Evolutionary conservation across 2,113 vertebrate species (phyloP), one percentile per base, ranked within the genome.

Genomic region (Paradoxurus hermaphroditus): DNA sequence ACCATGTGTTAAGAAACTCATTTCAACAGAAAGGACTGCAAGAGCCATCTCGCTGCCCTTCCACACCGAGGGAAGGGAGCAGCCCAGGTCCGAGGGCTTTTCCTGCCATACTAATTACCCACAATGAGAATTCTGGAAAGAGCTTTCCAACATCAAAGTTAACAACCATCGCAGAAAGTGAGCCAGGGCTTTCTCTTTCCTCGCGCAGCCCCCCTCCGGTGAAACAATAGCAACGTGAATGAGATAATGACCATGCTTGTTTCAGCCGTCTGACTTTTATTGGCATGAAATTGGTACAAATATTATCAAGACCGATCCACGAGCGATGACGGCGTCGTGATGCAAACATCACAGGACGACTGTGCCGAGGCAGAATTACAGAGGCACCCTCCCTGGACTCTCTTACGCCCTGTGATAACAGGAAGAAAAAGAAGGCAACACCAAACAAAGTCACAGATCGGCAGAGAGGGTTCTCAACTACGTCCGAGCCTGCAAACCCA

Each of bases 251-350:
- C 98, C 98, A 90, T 98, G 98, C 97, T 97, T 97, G 98, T 98
- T 98, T 98, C 98, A 98, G 98, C 98, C 98, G 98, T 92, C 98
- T 98, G 98, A 98, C 98, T 98, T 98, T 98, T 98, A 98, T 98
- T 98, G 98, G 98, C 98, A 98, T 98, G 98, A 98, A 98, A 98
- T 98, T 97, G 98, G 98, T 98, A 98, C 98, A 99, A 98, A 99
- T 98, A 99, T 98, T 97, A 98, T 98, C 95, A 72, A 98, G 98
- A 97, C 98, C 44, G 81, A 96, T 85, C 98, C 31, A n/a, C 90
- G 86, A 81, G 94, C 1, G 14, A 94, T 95, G 98, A 98, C 91
- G 92, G 97, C 96, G 96, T 93, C 97, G 62, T 6, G 81, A 94
- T 27, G 97, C 98, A 87, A 90, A 86, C 79, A 63, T 27, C 89